phyloP scores from a whole-genome alignment of 2,888 invertebrate species.

The Strigamia transsilvanica region DNA sequence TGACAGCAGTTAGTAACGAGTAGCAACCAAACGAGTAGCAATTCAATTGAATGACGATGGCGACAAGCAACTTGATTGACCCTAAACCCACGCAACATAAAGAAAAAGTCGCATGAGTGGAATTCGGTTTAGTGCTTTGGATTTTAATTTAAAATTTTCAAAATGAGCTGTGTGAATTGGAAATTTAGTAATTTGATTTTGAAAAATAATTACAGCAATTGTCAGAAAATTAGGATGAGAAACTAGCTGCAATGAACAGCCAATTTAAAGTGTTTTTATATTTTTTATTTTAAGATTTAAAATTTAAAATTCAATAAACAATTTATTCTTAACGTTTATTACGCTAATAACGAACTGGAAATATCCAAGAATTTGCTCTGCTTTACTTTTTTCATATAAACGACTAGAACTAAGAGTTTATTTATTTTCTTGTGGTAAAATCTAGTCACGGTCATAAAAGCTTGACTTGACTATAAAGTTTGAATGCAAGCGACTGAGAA shows the following conservation, averaged over 20 bases:
- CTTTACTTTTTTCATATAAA: not conserved
- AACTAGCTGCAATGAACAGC: too few relatives aligned
- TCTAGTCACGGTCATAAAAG: constrained; percentile 49
- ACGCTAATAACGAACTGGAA: not conserved
- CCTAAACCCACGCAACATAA: constrained; percentile 1
- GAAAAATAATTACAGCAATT: too few relatives aligned
- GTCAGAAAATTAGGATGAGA: too few relatives aligned
- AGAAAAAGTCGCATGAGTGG: not conserved
- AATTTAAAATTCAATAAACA: too few relatives aligned
- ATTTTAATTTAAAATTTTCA: not conserved
- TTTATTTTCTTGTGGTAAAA: constrained; percentile 49
- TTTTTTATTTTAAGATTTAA: not conserved
- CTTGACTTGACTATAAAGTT: constrained; percentile 46
- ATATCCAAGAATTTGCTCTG: not conserved
- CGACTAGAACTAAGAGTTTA: constrained; percentile 16
- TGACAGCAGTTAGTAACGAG: constrained; percentile 36
- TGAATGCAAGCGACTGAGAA: constrained; percentile 40
- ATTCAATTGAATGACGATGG: constrained; percentile 33
- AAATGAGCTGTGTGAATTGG: too few relatives aligned
- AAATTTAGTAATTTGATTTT: too few relatives aligned
- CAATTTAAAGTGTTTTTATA: not conserved
- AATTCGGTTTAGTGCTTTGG: too few relatives aligned
- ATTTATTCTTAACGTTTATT: not conserved
- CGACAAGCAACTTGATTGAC: constrained; percentile 45
- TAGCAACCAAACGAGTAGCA: constrained; percentile 23